These are phyloP conservation scores for Micromussa lordhowensis DNA, from an alignment of 92 coral and sea anemone genomes.

Conservation along the genomic window DNA sequence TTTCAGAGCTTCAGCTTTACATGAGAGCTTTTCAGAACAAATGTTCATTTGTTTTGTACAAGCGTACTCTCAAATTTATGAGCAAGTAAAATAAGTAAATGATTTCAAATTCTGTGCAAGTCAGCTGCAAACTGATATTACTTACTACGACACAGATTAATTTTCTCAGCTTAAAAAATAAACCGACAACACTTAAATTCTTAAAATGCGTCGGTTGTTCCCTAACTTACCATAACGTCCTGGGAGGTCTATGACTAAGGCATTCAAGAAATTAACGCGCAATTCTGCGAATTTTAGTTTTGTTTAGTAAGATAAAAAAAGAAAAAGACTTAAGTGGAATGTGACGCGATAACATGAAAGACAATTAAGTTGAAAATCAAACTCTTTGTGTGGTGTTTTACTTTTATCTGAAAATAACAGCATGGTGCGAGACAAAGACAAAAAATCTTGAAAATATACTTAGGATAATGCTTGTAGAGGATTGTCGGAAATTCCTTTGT, in stretches of 20 bases:
- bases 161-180: background rate
- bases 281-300: background rate
- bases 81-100: too few relatives aligned
- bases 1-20: too few relatives aligned
- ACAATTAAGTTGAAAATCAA: background rate
- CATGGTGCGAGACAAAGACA: background rate
- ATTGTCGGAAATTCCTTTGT: background rate
- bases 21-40: background rate
- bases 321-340: background rate
- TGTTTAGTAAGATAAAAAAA: too few relatives aligned
- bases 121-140: background rate
- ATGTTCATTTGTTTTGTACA: background rate
- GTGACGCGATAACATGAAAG: too few relatives aligned
- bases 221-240: background rate
- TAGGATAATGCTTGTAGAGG: background rate
- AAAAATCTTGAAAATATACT: background rate
- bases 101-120: too few relatives aligned
- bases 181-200: background rate
- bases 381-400: background rate
- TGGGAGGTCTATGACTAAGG: background rate
- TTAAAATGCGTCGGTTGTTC: background rate
- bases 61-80: background rate
- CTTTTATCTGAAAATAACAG: background rate
- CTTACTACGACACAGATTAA: background rate
- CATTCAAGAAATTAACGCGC: background rate